Base-by-base conservation (phyloP, 2,113 vertebrate genomes). In the Dromaius novaehollandiae region DNA sequence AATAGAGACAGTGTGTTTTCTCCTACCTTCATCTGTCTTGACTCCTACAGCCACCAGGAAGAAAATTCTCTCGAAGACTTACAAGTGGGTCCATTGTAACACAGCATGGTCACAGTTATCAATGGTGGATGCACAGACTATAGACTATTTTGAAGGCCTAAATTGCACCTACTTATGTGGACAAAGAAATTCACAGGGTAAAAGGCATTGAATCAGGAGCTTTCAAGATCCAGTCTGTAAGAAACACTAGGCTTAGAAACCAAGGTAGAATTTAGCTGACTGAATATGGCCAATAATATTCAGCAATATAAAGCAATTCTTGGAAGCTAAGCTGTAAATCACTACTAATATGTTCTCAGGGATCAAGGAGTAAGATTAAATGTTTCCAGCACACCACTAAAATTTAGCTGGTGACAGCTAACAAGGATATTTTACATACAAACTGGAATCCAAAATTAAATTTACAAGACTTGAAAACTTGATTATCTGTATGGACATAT, bases 261-360 rank as follows among this genome's bases (percentile, higher is more conserved):
- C 65, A 65, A 87, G 5, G 69, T 78, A 16, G 69, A 92, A 91
- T 94, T 90, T 26, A 51, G 20, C 26, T 89, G 83, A 90, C 56
- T 89, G 65, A 89, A 55, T 85, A 71, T 15, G 20, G 34, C 25
- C 18, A 76, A 60, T 71, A 92, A 91, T 77, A 63, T 88, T 93
- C 77, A 92, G 74, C 80, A 86, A 66, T 26, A 79, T 51, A 95
- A 93, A 89, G 89, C 38, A 86, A 74, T 91, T 95, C 77, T 93
- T 78, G 55, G 50, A 89, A 93, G 40, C 13, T 89, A 90, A 85
- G n/a, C 74, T 51, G 40, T 82, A 89, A 94, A 93, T 95, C 84
- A 84, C 19, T 61, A 81, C 51, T 58, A 95, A 68, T 95, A 83
- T 89, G 77, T 66, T 95, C 53, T 76, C 95, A 82, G 86, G 73